Evolutionary conservation across 2,797 vertebrate genomes (phyloP).

Genomic region (Coilia nasus): DNA sequence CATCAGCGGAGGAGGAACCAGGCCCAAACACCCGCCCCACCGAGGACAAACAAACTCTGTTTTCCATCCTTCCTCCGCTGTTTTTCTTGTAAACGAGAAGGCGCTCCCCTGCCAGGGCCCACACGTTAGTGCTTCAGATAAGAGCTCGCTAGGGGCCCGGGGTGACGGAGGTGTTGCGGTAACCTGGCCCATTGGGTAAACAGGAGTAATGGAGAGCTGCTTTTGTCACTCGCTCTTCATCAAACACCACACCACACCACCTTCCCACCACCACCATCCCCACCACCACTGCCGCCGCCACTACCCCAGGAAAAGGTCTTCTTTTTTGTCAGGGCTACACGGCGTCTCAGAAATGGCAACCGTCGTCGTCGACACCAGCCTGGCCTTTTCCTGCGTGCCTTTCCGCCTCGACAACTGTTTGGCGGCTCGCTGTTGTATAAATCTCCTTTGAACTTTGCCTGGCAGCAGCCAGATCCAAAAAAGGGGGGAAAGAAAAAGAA

Average conservation of each 20-base stretch:
- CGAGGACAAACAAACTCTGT: neutral
- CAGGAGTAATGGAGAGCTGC: constrained; percentile 35
- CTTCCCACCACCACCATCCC: neutral
- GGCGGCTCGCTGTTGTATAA: constrained; percentile 19
- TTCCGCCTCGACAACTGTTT: constrained; percentile 21
- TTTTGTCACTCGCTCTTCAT: neutral
- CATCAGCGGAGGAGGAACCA: neutral
- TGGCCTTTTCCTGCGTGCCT: neutral
- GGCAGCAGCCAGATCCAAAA: constrained; percentile 5
- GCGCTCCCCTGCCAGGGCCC: constrained; percentile 64
- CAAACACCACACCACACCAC: neutral
- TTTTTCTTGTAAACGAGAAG: constrained; percentile 75
- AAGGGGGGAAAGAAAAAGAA: neutral
- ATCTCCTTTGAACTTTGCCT: constrained; percentile 24
- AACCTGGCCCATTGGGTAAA: constrained; percentile 53
- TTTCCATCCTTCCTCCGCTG: constrained; percentile 46
- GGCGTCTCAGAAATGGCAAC: neutral
- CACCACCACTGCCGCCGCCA: neutral
- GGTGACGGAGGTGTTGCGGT: constrained; percentile 54
- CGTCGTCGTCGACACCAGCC: neutral
- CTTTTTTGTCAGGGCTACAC: neutral
- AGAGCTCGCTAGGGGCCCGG: constrained; percentile 29
- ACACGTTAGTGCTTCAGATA: constrained; percentile 71
- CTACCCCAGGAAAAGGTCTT: neutral
- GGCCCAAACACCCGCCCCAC: neutral